Evolutionary conservation across 2,797 vertebrate genomes (phyloP).

Genomic region (Pyrrhura leucotis): DNA sequence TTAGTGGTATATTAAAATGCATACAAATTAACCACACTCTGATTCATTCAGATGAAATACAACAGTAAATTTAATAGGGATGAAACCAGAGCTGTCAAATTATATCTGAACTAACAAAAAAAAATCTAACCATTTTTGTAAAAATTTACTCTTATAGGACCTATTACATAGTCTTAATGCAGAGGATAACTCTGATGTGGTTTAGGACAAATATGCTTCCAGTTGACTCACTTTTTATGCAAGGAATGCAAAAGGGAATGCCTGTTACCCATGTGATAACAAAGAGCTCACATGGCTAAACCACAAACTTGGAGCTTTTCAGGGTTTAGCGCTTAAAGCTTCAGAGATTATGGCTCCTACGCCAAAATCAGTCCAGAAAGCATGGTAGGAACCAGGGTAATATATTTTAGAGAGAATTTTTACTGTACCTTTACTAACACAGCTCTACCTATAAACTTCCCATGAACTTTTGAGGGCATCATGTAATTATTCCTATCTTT

Average conservation of each 20-base stretch:
- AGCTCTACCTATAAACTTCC: neutral
- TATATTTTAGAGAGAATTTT: neutral
- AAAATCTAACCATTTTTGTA: neutral
- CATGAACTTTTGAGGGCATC: neutral
- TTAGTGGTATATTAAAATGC: neutral
- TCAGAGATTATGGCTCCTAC: neutral
- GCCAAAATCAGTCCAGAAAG: neutral
- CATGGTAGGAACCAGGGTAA: neutral
- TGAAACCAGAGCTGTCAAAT: slow-evolving; percentile 8
- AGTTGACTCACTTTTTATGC: neutral
- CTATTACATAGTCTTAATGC: neutral
- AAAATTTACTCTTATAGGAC: neutral
- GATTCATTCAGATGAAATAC: slow-evolving; percentile 12
- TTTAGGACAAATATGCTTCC: neutral
- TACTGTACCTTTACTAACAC: neutral
- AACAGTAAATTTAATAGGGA: neutral
- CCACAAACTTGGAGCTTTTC: neutral
- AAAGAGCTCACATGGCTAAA: slow-evolving; percentile 37
- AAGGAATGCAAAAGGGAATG: slow-evolving; percentile 3
- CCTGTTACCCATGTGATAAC: slow-evolving; percentile 24
- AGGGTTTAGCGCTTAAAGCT: neutral
- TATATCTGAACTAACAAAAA: neutral
- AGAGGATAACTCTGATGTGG: slow-evolving; percentile 29
- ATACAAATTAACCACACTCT: slow-evolving; percentile 2
- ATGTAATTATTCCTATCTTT: neutral